Base-by-base conservation (phyloP, 2,888 invertebrate species). In the Ommatoiulus sabulosus region DNA sequence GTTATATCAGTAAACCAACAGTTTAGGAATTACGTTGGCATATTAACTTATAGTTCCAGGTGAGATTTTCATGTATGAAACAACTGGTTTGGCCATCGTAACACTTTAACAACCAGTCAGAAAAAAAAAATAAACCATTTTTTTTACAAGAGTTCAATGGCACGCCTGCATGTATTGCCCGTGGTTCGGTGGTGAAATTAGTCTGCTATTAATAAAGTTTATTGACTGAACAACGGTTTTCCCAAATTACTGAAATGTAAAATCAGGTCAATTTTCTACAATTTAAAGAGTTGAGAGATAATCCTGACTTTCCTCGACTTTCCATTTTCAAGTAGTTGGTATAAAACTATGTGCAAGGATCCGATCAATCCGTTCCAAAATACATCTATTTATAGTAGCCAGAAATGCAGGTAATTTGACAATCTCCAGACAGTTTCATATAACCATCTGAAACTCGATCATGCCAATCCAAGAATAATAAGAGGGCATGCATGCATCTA, bases 141-240 rank as follows among this genome's bases (percentile, higher is more conserved):
- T 24, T 72, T n/a, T n/a, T n/a, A n/a, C 57, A 63, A n/a, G 72
- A 72, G 72, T 72, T 72, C 72, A 72, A 72, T 72, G 72, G 72
- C 72, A 72, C 72, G 72, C 24, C 72, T 72, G 24, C 10, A 2
- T 20, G 24, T 24, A 2, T 20, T 63, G 20, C 20, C 10, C 24
- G 12, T 24, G 24, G 24, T 24, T 24, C 24, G 72, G 8, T 24
- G 72, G 72, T 24, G 72, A 72, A 72, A 72, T 72, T 24, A 72
- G 24, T 24, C 72, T 72, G n/a, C 24, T 10, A 72, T 20, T 72
- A 72, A 63, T 63, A 63, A 63, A 63, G 24, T 72, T 72, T 20
- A 72, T 24, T 72, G 24, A 72, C 12, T 72, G 20, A 24, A 72
- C 72, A 24, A 24, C 8, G 24, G 72, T 24, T 57, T 57, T 57